These are phyloP conservation scores for Proales similis DNA, from an alignment of 1,140 invertebrate genomes.

Conservation along the genomic window DNA sequence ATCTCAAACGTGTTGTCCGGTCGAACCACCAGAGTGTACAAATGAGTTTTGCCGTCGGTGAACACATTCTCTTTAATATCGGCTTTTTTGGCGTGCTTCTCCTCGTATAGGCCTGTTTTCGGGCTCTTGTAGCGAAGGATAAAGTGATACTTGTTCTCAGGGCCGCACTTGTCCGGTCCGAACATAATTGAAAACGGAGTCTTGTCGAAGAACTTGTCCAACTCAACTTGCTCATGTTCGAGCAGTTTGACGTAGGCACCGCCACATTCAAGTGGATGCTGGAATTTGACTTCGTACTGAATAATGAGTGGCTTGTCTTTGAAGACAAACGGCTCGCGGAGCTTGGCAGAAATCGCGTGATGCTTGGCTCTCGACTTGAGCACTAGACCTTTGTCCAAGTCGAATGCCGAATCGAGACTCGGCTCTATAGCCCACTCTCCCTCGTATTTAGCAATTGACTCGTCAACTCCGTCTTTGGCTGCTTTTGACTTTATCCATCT, in stretches of 20 bases:
- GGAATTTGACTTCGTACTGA: constrained; percentile 65
- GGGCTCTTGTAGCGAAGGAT: constrained; percentile 95
- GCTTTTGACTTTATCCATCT: constrained; percentile 79
- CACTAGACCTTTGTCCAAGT: constrained; percentile 77
- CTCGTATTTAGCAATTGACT: constrained; percentile 61
- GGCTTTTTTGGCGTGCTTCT: constrained; percentile 70
- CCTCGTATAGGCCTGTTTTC: constrained; percentile 71
- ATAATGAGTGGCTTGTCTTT: constrained; percentile 76
- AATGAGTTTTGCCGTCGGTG: constrained; percentile 87
- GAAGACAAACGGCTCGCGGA: constrained; percentile 77
- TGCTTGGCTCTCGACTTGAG: constrained; percentile 91
- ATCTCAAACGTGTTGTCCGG: constrained; percentile 73
- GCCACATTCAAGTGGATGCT: constrained; percentile 96
- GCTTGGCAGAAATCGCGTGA: constrained; percentile 77
- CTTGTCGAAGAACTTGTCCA: constrained; percentile 80
- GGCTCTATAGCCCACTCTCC: constrained; percentile 70
- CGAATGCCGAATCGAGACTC: constrained; percentile 66
- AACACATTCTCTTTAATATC: constrained; percentile 78
- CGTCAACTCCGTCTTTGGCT: constrained; percentile 84
- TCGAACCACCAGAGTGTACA: constrained; percentile 78
- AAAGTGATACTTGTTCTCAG: constrained; percentile 90
- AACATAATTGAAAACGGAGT: constrained; percentile 98
- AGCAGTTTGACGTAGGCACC: constrained; percentile 93
- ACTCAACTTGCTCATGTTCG: constrained; percentile 56
- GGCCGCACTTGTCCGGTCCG: constrained; percentile 97